Percentiles rank a stretch among this genome's conserved stretches.
phyloP scores from a whole-genome alignment of 1,140 invertebrate species.

The Amphibalanus amphitrite region DNA sequence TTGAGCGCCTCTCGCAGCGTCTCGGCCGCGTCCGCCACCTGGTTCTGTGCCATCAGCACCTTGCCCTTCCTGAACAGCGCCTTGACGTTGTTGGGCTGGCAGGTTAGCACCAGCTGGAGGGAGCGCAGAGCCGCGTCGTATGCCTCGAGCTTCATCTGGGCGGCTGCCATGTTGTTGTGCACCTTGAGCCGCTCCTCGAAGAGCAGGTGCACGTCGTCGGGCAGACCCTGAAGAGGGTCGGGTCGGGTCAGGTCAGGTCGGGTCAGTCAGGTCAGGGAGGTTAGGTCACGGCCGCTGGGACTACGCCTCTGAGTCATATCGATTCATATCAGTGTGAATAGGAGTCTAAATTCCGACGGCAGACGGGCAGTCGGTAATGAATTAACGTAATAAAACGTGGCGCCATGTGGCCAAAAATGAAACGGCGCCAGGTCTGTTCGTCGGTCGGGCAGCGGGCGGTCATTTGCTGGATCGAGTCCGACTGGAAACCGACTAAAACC shows the following conservation, averaged over 20 bases:
- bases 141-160: constrained; percentile 66
- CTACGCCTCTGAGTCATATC: too few species aligned
- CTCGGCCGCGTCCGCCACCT: neutral
- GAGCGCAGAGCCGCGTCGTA: constrained; percentile 63
- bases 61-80: constrained; percentile 73
- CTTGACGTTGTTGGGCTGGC: constrained; percentile 73
- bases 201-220: constrained; percentile 28
- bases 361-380: too few species aligned
- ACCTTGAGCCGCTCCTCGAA: constrained; percentile 61
- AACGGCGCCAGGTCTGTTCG: too few species aligned
- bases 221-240: constrained; percentile 17
- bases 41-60: constrained; percentile 20
- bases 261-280: too few species aligned
- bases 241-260: too few species aligned
- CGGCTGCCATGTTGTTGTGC: constrained; percentile 74
- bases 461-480: too few species aligned
- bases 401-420: too few species aligned
- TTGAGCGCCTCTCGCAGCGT: neutral
- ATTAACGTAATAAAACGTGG: neutral
- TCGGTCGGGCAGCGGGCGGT: too few species aligned
- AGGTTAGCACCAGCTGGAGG: constrained; percentile 55
- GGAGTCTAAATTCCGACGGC: too few species aligned
- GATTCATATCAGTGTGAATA: too few species aligned
- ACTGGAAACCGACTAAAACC: too few species aligned
- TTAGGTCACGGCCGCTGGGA: too few species aligned